A percentile compares a stretch with the other conserved stretches of the same genome.
These are phyloP conservation scores for Phodopus roborovskii DNA, from an alignment of 2,113 vertebrate species.

Conservation along the genomic window DNA sequence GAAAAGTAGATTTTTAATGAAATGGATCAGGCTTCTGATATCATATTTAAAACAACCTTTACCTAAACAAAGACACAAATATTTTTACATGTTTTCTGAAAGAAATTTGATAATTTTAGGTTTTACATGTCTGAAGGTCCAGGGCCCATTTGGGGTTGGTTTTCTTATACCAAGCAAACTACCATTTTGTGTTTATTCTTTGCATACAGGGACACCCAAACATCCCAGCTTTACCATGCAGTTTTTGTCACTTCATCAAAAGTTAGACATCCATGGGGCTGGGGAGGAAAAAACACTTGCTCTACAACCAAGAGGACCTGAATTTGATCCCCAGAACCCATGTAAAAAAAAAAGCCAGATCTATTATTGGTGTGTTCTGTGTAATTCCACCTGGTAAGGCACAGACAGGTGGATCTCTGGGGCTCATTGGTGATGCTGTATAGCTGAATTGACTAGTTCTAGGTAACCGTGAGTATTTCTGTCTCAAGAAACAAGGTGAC, in stretches of 20 bases:
- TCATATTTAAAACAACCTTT: neutral
- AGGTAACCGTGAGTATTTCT: neutral
- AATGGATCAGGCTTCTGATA: neutral
- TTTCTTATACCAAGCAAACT: neutral
- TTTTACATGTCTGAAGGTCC: neutral
- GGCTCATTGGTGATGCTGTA: neutral
- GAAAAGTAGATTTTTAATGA: neutral
- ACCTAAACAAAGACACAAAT: neutral
- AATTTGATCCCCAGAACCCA: neutral
- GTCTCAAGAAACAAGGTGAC: neutral
- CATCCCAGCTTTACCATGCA: too few relatives aligned
- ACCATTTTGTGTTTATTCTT: neutral
- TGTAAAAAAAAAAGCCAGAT: neutral
- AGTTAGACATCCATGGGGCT: neutral
- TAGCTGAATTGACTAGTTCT: neutral
- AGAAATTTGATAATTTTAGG: neutral
- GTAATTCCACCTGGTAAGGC: neutral
- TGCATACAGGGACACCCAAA: neutral
- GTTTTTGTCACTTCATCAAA: neutral
- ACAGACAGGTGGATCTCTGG: neutral
- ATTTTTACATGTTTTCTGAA: neutral
- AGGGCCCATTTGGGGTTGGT: too few relatives aligned
- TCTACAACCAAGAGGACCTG: neutral
- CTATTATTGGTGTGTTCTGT: neutral
- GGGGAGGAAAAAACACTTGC: neutral